Evolutionary conservation across 1,140 invertebrate species (phyloP), one percentile per base, ranked within the genome.

Genomic region (Anastatus disparis): DNA sequence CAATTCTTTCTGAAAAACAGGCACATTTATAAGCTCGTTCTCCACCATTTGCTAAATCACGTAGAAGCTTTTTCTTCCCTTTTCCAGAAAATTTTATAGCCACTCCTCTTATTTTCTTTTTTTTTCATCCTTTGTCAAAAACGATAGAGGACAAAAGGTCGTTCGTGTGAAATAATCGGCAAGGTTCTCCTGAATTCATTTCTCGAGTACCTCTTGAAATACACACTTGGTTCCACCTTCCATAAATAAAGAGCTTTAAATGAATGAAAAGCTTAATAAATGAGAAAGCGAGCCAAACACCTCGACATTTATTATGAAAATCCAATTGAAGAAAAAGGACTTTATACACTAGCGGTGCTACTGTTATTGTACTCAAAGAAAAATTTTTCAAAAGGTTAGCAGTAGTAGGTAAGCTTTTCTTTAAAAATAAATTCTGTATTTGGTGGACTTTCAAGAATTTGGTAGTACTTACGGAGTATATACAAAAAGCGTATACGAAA

Each of bases 61-160:
- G 38, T 27, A 40, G 26, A 26, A 26, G 15, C 27, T 3, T 17
- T n/a, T n/a, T n/a, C n/a, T n/a, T n/a, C n/a, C n/a, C n/a, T n/a
- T n/a, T n/a, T n/a, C n/a, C n/a, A n/a, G n/a, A n/a, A n/a, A n/a
- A n/a, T n/a, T n/a, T n/a, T n/a, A n/a, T n/a, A n/a, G n/a, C n/a
- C n/a, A n/a, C n/a, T n/a, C n/a, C n/a, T n/a, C n/a, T n/a, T n/a
- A n/a, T n/a, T n/a, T n/a, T n/a, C n/a, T n/a, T n/a, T n/a, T n/a
- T n/a, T n/a, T n/a, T n/a, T n/a, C n/a, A n/a, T n/a, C 26, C 17
- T 42, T 59, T 59, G 56, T 40, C 38, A 62, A 48, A 31, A 31
- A 7, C n/a, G n/a, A n/a, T 35, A 12, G 13, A 17, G 26, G 26
- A 22, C 42, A 48, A 20, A 15, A n/a, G 15, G 44, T 13, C 3